Base-by-base conservation (phyloP, 2,797 vertebrate genomes). In the Labeo calbasu region DNA sequence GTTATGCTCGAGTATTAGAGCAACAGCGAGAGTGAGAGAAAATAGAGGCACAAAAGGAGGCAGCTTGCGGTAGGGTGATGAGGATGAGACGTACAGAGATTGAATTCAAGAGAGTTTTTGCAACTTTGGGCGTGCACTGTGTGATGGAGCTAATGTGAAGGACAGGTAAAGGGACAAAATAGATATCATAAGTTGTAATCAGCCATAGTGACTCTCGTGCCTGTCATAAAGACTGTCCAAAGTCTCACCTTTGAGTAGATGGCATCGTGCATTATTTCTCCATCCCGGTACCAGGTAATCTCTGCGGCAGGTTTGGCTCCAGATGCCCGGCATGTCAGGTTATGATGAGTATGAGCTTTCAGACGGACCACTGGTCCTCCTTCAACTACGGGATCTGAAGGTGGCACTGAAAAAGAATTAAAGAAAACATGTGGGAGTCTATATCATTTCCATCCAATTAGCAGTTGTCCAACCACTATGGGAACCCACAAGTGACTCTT, bases 261-360 rank as follows among this genome's bases (percentile, higher is more conserved):
- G 11, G 94, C 94, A 0, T 92, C 88, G 17, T 96, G 94, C 93
- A 97, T 94, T 83, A 93, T 94, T 92, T 97, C 93, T 77, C 96
- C 96, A 28, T 97, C 96, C 82, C 95, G 92, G 91, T 97, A 97
- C 97, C 97, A 98, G 85, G 95, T 95, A 91, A 98, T 96, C 85
- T 97, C 96, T 40, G 96, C 96, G 0, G 95, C 95, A 43, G 97
- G 96, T 84, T 95, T 97, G 88, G 96, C 96, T 59, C 89, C 95
- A 0, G 89, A 94, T 70, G 95, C 95, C 73, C 89, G 94, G 90
- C 97, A 98, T 77, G 96, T 97, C 87, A 98, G 94, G 92, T 98
- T 97, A 77, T 95, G 95, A 15, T 94, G 93, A 81, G 95, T 91
- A 90, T 96, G 95, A 87, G 95, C 96, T 88, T 97, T 95, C 51